Evolutionary conservation across 2,888 invertebrate genomes (phyloP), one percentile per base, ranked within the genome.

Genomic region (Lottia gigantea): DNA sequence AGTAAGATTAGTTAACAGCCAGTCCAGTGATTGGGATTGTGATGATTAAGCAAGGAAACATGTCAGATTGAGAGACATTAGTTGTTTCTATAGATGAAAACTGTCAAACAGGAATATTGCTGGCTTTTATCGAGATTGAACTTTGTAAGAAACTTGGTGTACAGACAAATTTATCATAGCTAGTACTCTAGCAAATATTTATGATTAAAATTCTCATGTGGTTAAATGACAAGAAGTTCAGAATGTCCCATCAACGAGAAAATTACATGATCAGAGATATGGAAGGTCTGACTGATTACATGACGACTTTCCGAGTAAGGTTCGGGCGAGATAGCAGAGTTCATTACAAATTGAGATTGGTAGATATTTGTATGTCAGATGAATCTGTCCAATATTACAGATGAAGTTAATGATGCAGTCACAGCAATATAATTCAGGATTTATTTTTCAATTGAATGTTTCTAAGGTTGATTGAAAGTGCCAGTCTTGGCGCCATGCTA

Each of bases 391-490:
- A 23, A 12, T 23, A 23, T 11, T 23, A 19, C 19, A 23, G 23
- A 23, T 23, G 23, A 23, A 55, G 55, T 55, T 55, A 55, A 55
- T 23, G 55, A 55, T 55, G 55, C 55, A 55, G 55, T 23, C 55
- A 14, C 55, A 23, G 55, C 19, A 55, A 55, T 55, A 23, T 55
- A 23, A 55, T 55, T 55, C 23, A 23, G 55, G 23, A 23, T 55
- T 55, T 55, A 55, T 55, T 55, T 55, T 55, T 55, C 55, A 55
- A 55, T 55, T 55, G 55, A 55, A 55, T 55, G 55, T 55, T 55
- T 55, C 55, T 19, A 23, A 55, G 12, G 19, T 55, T 55, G 55
- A 55, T 55, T 55, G 55, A 23, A 55, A 55, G 23, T 55, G 55
- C 55, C 55, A 55, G 55, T 19, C 19, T 55, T 55, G 55, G 55